phyloP scores from a whole-genome alignment of 2,113 vertebrate genomes.

The Onychostoma macrolepis region DNA sequence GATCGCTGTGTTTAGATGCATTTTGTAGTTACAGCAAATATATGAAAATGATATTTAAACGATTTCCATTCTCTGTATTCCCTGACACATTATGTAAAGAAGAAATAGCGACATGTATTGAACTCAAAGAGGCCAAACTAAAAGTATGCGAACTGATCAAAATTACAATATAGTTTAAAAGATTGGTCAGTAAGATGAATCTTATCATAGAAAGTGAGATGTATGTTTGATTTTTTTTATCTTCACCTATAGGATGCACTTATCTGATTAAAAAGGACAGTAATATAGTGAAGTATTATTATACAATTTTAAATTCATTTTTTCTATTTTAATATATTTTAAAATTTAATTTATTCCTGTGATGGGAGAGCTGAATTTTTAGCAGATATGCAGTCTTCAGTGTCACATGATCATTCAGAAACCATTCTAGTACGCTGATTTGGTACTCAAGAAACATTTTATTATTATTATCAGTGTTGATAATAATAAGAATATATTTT shows the following conservation, averaged over 20 bases:
- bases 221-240: neutral
- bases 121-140: neutral
- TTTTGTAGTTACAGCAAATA: neutral
- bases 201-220: too few species aligned
- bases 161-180: neutral
- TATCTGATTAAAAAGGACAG: neutral
- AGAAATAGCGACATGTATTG: neutral
- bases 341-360: neutral
- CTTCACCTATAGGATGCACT: neutral
- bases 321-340: neutral
- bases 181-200: neutral
- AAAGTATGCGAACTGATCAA: neutral
- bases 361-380: neutral
- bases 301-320: neutral
- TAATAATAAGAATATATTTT: neutral
- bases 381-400: neutral
- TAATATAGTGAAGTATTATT: neutral
- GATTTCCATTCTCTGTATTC: neutral
- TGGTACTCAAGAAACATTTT: neutral
- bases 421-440: neutral
- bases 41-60: neutral
- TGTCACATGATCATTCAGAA: neutral
- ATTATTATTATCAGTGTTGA: neutral
- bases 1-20: neutral
- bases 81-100: neutral